Conservation (phyloP, 2,113 vertebrate species). For the Halichoerus grypus region DNA sequence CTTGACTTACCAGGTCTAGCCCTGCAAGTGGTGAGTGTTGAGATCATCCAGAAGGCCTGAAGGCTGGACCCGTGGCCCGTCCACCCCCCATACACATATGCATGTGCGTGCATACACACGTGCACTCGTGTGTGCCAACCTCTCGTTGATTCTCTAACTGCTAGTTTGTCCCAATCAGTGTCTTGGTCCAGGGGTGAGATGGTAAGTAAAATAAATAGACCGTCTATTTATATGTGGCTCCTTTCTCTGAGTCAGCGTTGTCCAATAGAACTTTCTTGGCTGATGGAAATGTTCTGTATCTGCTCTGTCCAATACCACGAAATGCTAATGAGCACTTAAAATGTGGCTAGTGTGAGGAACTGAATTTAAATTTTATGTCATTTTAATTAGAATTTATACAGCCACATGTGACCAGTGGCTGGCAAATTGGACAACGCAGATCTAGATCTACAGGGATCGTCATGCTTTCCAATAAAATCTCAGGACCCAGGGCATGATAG, state of each 20-base stretch:
- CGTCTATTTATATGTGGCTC: not conserved
- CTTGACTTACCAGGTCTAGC: not conserved
- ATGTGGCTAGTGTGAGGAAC: not conserved
- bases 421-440: not conserved
- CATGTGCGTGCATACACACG: not conserved
- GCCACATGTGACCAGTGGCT: not conserved
- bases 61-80: not conserved
- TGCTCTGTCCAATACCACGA: not conserved
- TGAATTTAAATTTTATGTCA: not conserved
- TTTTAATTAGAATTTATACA: not conserved
- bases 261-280: not conserved
- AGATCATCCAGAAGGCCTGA: not conserved
- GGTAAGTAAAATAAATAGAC: not conserved
- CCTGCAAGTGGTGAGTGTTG: not conserved
- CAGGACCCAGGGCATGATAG: not conserved
- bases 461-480: not conserved
- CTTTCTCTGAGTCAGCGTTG: not conserved
- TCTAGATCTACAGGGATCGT: not conserved
- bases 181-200: not conserved
- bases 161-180: not conserved
- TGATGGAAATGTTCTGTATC: not conserved
- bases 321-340: not conserved
- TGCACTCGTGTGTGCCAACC: not conserved
- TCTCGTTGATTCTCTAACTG: not conserved
- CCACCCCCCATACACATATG: not conserved